A percentile compares a stretch with the other conserved stretches of the same genome.
These are phyloP conservation scores for Drosophila yooni DNA, from an alignment of 2,888 invertebrate genomes.

Conservation along the genomic window DNA sequence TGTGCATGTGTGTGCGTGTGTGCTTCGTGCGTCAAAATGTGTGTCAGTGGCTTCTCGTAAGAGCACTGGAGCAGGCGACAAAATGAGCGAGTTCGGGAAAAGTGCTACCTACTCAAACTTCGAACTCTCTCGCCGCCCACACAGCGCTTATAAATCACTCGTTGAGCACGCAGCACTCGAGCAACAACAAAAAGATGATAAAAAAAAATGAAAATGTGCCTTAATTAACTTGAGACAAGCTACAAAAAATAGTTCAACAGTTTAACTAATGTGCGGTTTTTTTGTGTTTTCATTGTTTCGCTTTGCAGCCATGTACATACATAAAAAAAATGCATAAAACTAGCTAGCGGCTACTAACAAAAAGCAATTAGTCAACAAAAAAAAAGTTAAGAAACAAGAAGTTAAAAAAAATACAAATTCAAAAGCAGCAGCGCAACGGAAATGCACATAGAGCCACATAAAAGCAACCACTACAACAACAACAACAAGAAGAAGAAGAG, in stretches of 20 bases:
- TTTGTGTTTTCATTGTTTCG: conserved; percentile 24
- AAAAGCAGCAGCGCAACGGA: conserved; percentile 59
- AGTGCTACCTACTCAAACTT: conserved; percentile 25
- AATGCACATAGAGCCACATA: conserved; percentile 63
- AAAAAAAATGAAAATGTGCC: conserved; percentile 30
- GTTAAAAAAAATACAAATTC: conserved; percentile 20
- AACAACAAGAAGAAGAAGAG: conserved; percentile 18
- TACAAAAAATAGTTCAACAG: conserved; percentile 47
- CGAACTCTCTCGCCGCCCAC: conserved; percentile 6
- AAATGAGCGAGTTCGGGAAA: conserved; percentile 14
- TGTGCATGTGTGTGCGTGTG: conserved; percentile 29
- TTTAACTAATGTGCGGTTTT: conserved; percentile 35
- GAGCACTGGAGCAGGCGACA: conserved; percentile 35
- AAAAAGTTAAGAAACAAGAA: conserved; percentile 32
- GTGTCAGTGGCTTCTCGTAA: conserved; percentile 73
- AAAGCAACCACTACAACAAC: conserved; percentile 29
- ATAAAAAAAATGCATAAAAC: conserved; percentile 57
- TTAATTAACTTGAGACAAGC: conserved; percentile 48
- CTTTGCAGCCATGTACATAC: conserved; percentile 73
- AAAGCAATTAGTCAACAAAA: conserved; percentile 55
- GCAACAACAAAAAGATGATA: conserved; percentile 24
- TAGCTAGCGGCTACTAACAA: conserved; percentile 46
- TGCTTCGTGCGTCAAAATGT: conserved; percentile 64
- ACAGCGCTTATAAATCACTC: conserved; percentile 60
- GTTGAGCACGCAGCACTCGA: conserved; percentile 74